phyloP scores from a whole-genome alignment of 2,888 invertebrate species.

The Rotaria socialis region DNA sequence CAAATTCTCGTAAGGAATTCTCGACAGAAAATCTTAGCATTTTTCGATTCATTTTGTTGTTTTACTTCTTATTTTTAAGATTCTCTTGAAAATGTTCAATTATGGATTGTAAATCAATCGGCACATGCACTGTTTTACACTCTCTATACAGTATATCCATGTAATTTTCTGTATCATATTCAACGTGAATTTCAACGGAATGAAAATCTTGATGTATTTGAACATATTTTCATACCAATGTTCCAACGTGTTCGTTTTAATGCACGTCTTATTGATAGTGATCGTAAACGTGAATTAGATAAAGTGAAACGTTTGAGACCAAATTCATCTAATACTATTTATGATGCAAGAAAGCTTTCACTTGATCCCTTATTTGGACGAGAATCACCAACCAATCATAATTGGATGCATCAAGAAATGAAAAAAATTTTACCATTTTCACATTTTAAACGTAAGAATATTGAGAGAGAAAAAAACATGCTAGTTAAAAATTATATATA shows the following conservation, averaged over 20 bases:
- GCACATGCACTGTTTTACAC: conserved; percentile 32
- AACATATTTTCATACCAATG: not conserved
- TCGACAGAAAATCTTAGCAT: not conserved
- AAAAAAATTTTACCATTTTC: conserved; percentile 5
- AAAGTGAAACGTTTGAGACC: not conserved
- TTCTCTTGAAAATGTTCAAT: not conserved
- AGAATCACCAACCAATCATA: not conserved
- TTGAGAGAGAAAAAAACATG: not conserved
- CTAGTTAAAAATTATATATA: not conserved
- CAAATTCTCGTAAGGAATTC: not conserved
- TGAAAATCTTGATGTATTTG: not conserved
- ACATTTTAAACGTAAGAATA: not conserved
- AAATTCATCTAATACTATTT: not conserved
- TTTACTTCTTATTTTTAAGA: not conserved
- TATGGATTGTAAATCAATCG: conserved; percentile 4
- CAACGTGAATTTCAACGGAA: not conserved
- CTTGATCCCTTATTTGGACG: conserved; percentile 5
- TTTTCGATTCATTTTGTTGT: not conserved
- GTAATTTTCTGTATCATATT: conserved; percentile 13
- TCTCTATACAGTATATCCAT: conserved; percentile 18
- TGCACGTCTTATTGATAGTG: conserved; percentile 22
- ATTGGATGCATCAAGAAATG: conserved; percentile 35
- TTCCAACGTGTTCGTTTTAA: conserved; percentile 31
- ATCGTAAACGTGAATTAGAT: not conserved
- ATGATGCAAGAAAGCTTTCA: conserved; percentile 24